These are phyloP conservation scores for Diarsia brunnea DNA, from an alignment of 2,888 invertebrate genomes.

Conservation along the genomic window DNA sequence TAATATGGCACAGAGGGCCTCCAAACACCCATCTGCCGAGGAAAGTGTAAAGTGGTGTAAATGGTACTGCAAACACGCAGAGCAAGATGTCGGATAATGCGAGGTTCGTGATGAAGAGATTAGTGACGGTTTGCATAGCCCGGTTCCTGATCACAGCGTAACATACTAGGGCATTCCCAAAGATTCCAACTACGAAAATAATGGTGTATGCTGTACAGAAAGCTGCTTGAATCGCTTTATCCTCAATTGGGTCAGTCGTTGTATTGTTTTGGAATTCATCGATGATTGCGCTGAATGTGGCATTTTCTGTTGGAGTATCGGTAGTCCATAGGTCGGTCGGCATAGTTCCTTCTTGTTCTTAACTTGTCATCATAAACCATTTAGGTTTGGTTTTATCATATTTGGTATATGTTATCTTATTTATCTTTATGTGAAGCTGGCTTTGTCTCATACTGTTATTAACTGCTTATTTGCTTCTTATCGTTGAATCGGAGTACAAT, in stretches of 20 bases:
- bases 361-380: constrained; percentile 85
- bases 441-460: constrained; percentile 75
- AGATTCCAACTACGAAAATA: constrained; percentile 95
- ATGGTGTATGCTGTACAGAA: constrained; percentile 94
- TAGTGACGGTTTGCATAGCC: constrained; percentile 98
- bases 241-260: constrained; percentile 90
- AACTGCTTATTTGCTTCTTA: constrained; percentile 24
- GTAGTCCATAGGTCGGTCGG: constrained; percentile 82
- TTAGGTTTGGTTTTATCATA: constrained; percentile 79
- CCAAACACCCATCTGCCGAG: constrained; percentile 96
- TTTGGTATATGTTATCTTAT: constrained; percentile 68
- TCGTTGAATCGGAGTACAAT: constrained; percentile 13
- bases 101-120: constrained; percentile 97
- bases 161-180: constrained; percentile 96
- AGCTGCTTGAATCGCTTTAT: constrained; percentile 92
- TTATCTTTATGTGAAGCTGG: constrained; percentile 58
- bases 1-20: constrained; percentile 94
- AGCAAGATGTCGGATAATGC: constrained; percentile 96
- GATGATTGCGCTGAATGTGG: constrained; percentile 68
- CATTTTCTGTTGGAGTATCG: constrained; percentile 75
- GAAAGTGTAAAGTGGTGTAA: constrained; percentile 97
- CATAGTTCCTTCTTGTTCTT: constrained; percentile 81
- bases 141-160: constrained; percentile 96
- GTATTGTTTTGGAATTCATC: constrained; percentile 75
- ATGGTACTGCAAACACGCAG: constrained; percentile 96